Conservation (phyloP, 1,140 invertebrate genomes). For the Drosophila bipectinata region DNA sequence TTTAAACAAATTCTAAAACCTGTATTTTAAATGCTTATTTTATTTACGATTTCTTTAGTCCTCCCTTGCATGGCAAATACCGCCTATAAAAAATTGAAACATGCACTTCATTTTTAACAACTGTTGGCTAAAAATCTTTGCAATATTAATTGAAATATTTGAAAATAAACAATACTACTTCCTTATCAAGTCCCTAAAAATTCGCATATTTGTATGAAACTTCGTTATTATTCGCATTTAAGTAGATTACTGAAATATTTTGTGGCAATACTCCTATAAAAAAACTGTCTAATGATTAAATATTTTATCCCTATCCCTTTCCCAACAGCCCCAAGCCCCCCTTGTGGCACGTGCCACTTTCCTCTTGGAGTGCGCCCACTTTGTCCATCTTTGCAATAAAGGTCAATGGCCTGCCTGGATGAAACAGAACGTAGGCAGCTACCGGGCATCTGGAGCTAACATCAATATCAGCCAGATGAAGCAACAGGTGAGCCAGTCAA, state of each 20-base stretch:
- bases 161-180: neutral
- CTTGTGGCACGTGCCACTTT: slow-evolving; percentile 95
- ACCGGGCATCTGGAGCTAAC: slow-evolving; percentile 89
- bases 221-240: neutral
- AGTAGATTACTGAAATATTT: neutral
- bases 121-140: too few species aligned
- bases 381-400: slow-evolving; percentile 98
- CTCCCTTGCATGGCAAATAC: too few species aligned
- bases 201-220: neutral
- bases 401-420: slow-evolving; percentile 99
- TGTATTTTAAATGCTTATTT: too few species aligned
- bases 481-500: slow-evolving; percentile 85
- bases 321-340: slow-evolving; percentile 93
- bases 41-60: too few species aligned
- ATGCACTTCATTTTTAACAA: too few species aligned
- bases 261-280: too few species aligned
- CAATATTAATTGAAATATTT: too few species aligned
- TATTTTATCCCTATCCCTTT: neutral
- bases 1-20: too few species aligned
- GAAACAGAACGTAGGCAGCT: slow-evolving; percentile 90
- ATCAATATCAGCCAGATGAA: slow-evolving; percentile 79
- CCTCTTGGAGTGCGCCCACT: slow-evolving; percentile 96
- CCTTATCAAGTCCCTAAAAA: neutral
- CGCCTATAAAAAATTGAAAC: too few species aligned
- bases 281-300: neutral